phyloP scores from a whole-genome alignment of 2,113 vertebrate species.

The Passer montanus region DNA sequence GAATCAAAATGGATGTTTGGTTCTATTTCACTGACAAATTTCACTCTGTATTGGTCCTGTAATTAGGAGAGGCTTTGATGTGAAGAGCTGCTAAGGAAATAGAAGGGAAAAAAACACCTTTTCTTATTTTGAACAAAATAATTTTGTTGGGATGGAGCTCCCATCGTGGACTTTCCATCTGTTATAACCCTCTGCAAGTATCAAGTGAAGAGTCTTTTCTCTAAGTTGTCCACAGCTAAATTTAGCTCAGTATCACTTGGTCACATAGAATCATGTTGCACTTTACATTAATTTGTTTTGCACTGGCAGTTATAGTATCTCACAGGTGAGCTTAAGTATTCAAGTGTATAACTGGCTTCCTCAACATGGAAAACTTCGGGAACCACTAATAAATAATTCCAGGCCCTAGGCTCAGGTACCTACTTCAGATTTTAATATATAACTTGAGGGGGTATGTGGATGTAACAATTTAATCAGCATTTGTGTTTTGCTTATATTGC shows the following conservation, averaged over 20 bases:
- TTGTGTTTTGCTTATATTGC: not conserved
- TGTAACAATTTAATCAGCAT: not conserved
- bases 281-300: slow-evolving; percentile 58
- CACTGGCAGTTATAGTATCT: slow-evolving; percentile 65
- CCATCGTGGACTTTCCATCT: not conserved
- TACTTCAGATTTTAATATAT: slow-evolving; percentile 25
- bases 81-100: not conserved
- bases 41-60: not conserved
- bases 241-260: slow-evolving; percentile 76
- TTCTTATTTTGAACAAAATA: not conserved
- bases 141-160: not conserved
- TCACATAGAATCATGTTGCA: slow-evolving; percentile 71
- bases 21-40: not conserved
- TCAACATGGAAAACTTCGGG: slow-evolving; percentile 65
- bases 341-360: slow-evolving; percentile 61
- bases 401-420: slow-evolving; percentile 61
- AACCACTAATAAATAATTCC: slow-evolving; percentile 75
- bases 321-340: slow-evolving; percentile 17
- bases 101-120: fast-evolving
- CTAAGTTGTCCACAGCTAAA: slow-evolving; percentile 67
- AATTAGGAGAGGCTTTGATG: not conserved
- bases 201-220: slow-evolving; percentile 60
- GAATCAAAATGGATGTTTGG: not conserved
- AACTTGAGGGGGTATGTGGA: not conserved
- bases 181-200: slow-evolving; percentile 12